Base-by-base conservation (phyloP, 2,113 vertebrate species). In the Origma solitaria region DNA sequence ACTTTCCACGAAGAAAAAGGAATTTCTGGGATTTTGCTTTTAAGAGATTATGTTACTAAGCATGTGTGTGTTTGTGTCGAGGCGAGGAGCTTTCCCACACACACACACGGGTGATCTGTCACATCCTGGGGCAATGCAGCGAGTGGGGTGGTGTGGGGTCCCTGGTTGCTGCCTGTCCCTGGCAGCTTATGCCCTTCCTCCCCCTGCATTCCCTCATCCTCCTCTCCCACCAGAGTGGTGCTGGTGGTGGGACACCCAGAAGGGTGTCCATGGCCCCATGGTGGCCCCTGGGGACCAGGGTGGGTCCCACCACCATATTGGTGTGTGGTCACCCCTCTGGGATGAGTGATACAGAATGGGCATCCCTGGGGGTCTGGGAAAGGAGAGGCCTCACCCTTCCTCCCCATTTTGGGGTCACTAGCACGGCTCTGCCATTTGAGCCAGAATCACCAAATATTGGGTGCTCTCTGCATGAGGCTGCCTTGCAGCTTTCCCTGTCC, bases 21-120 rank as follows among this genome's bases (percentile, higher is more conserved):
- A 94, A 95, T 96, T 94, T 95, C 81, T 92, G 89, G 91, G 96
- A 65, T 95, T 92, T 92, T 91, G 96, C 91, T 96, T 97, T 95
- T 94, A 97, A 96, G 94, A 91, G 94, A 92, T 96, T 96, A 93
- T 87, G 94, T 97, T 96, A 87, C 95, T 49, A 40, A 94, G 81
- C 76, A 9, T n/a, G 88, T 83, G 77, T 53, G 92, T 94, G 69
- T 92, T 81, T 92, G 92, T 76, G 76, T 57, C 0, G 13, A 7
- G 7, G 65, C 0, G 13, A 84, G 91, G 77, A 76, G 71, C 91
- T 87, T 86, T 61, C 86, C 20, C 83, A 20, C 84, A 31, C 62
- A 20, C 84, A 31, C 62, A 28, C 47, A 15, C 3, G 3, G 80
- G 92, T 9, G 69, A 86, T 86, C n/a, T 51, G 79, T 64, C 86